Base-by-base conservation (phyloP, 2,888 invertebrate species). In the Lasioglossum malachurum region DNA sequence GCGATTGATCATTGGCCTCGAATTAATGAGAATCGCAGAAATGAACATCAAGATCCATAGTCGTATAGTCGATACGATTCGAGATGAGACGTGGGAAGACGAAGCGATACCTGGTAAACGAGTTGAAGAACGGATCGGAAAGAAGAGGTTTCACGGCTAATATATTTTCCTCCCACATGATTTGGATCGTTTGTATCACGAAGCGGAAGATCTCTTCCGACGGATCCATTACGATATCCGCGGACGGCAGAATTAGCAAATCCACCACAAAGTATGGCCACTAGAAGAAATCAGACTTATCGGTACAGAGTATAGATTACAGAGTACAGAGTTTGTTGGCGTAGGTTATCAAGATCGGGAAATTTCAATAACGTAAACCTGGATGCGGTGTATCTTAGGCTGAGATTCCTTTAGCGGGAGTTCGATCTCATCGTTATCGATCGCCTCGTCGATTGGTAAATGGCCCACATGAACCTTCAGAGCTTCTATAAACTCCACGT, bases 1-100 rank as follows among this genome's bases (percentile, higher is more conserved):
- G 31, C 97, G 97, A 96, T 98, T 98, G 87, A 98, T 97, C 31
- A 97, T 97, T 0, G 98, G 98, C 83, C 97, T 97, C 35, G 60
- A 84, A 73, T 77, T 23, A 78, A 72, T 16, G 3, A 14, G 38
- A 53, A 53, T n/a, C 53, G 10, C 53, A 53, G 3, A 23, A 53
- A n/a, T 53, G 1, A 53, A 8, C 4, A 57, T 57, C 4, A 12
- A 31, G 16, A 31, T 31, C 8, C 5, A 31, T 2, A 8, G 31
- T 64, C 64, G 7, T 60, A 64, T 16, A 31, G n/a, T 60, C 27
- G 4, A 27, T 27, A 64, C 16, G 5, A 64, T 31, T 3, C 64
- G 27, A 14, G 60, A 60, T 5, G 60, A 14, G 8, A 27, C 27
- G 3, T 8, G 8, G 3, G 1, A 4, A 60, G n/a, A 19, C 3